phyloP scores from a whole-genome alignment of 1,140 invertebrate species.

The Galleria mellonella region DNA sequence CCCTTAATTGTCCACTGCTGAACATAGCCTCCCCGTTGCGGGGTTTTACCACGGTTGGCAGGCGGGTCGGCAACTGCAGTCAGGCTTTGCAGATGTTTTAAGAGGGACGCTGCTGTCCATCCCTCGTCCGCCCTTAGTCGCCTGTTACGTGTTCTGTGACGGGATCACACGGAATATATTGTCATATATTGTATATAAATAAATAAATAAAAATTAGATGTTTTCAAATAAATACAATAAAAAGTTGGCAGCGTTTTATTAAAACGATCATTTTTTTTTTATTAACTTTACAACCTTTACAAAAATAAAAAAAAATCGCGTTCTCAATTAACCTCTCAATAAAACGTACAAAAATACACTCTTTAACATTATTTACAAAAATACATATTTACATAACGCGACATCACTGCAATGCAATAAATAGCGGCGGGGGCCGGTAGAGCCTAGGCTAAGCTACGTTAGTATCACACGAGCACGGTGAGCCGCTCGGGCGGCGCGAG shows the following conservation, averaged over 20 bases:
- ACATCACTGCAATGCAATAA: constrained; percentile 38
- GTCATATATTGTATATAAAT: not conserved
- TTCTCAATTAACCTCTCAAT: constrained; percentile 30
- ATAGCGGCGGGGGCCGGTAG: constrained; percentile 23
- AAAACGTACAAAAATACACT: constrained; percentile 36
- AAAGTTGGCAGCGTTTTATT: constrained; percentile 35
- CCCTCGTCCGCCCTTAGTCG: too few relatives aligned
- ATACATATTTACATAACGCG: constrained; percentile 58
- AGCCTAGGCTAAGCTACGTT: constrained; percentile 8
- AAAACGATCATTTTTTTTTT: constrained; percentile 33
- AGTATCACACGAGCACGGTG: constrained; percentile 48
- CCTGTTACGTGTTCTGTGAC: too few relatives aligned
- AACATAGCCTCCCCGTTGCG: too few relatives aligned
- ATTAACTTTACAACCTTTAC: constrained; percentile 49
- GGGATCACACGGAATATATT: too few relatives aligned
- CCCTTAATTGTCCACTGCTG: too few relatives aligned
- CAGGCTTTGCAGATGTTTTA: too few relatives aligned
- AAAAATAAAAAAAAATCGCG: constrained; percentile 30
- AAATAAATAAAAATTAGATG: not conserved
- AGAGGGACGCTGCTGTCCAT: too few relatives aligned
- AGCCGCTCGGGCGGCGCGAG: constrained; percentile 62
- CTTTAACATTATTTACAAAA: constrained; percentile 59
- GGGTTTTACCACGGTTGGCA: too few relatives aligned
- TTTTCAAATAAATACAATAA: not conserved
- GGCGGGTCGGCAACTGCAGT: too few relatives aligned